These are phyloP conservation scores for Drosophila kanapiae DNA, from an alignment of 1,140 invertebrate genomes.

Conservation along the genomic window DNA sequence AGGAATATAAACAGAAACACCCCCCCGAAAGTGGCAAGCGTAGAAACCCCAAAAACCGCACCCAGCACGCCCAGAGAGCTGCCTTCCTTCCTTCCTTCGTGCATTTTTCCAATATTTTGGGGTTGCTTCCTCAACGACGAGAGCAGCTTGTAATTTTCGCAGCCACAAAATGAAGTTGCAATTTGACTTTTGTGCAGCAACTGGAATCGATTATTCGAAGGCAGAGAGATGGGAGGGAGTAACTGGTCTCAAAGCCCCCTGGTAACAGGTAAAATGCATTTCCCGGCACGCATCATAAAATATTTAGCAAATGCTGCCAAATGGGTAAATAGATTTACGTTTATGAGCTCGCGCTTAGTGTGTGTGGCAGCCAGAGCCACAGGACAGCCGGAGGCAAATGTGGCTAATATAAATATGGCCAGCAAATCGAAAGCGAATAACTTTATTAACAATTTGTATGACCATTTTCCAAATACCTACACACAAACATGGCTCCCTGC, in stretches of 20 bases:
- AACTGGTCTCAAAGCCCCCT: slow-evolving; percentile 18
- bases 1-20: slow-evolving; percentile 51
- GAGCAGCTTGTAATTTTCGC: slow-evolving; percentile 65
- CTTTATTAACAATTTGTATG: slow-evolving; percentile 24
- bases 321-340: slow-evolving; percentile 66
- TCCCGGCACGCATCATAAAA: slow-evolving; percentile 62
- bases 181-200: slow-evolving; percentile 58
- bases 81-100: slow-evolving; percentile 21
- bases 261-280: slow-evolving; percentile 52
- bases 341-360: slow-evolving; percentile 49
- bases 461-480: not conserved
- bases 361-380: not conserved
- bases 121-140: slow-evolving; percentile 27
- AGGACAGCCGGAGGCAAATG: slow-evolving; percentile 3
- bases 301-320: slow-evolving; percentile 64
- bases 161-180: slow-evolving; percentile 72
- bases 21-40: slow-evolving; percentile 30
- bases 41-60: slow-evolving; percentile 52
- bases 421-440: slow-evolving; percentile 15
- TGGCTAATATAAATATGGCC: slow-evolving; percentile 4
- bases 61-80: slow-evolving; percentile 30
- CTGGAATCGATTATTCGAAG: slow-evolving; percentile 46
- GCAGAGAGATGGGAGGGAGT: not conserved
- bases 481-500: no score
- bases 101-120: slow-evolving; percentile 61